Percentiles rank a stretch among this genome's conserved stretches.
phyloP scores from a whole-genome alignment of 2,113 vertebrate species.

The Centropristis striata region DNA sequence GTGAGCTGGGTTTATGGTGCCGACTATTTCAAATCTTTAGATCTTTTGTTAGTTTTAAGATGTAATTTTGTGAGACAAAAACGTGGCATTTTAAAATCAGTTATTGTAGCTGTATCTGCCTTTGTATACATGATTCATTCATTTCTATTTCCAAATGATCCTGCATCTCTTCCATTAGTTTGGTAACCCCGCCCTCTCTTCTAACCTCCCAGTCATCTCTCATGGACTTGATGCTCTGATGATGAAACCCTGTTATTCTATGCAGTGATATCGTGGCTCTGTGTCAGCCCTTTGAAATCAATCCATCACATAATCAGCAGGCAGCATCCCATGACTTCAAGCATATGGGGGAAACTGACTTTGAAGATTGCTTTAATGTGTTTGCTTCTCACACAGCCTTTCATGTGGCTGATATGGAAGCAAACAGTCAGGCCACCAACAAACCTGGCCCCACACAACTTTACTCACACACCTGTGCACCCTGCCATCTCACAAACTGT shows the following conservation, averaged over 20 bases:
- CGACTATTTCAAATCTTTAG: too few species aligned
- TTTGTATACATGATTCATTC: slow-evolving; percentile 1
- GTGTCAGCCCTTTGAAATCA: slow-evolving; percentile 58
- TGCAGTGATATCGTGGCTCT: slow-evolving; percentile 23
- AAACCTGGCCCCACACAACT: too few species aligned
- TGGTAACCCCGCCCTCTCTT: background rate
- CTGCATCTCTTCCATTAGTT: slow-evolving; percentile 22
- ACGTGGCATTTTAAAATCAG: too few species aligned
- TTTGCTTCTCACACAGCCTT: slow-evolving; percentile 44
- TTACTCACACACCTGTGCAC: too few species aligned
- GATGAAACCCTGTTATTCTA: slow-evolving; percentile 22
- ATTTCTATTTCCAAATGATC: slow-evolving; percentile 11
- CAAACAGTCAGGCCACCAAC: slow-evolving; percentile 39
- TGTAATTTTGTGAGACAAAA: too few species aligned
- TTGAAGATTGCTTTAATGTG: slow-evolving; percentile 58
- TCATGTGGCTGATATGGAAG: slow-evolving; percentile 58
- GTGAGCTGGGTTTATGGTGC: too few species aligned
- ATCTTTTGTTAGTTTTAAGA: too few species aligned
- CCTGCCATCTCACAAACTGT: too few species aligned
- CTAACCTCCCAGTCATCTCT: slow-evolving; percentile 23
- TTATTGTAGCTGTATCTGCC: background rate
- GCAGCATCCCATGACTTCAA: slow-evolving; percentile 40
- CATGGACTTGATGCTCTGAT: background rate
- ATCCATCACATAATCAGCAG: slow-evolving; percentile 56
- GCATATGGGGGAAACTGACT: slow-evolving; percentile 37